Evolutionary conservation across 1,140 invertebrate species (phyloP).

Genomic region (Drosophila kepulauana): DNA sequence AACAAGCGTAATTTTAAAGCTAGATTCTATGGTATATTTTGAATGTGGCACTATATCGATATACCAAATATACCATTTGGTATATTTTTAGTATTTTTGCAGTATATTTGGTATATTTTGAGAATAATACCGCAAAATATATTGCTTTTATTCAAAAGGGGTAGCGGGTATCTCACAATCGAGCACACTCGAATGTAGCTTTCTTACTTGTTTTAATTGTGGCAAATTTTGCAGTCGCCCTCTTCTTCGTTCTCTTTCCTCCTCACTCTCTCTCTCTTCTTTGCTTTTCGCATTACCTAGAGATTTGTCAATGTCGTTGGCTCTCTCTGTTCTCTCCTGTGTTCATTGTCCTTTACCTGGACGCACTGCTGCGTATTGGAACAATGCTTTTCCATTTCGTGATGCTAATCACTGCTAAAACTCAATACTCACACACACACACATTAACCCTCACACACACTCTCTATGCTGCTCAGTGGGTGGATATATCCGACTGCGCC

Average conservation of each 20-base stretch:
- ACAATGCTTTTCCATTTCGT: slow-evolving; percentile 75
- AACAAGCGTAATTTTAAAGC: too few relatives aligned
- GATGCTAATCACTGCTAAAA: slow-evolving; percentile 82
- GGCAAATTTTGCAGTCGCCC: slow-evolving; percentile 31
- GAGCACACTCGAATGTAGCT: too few relatives aligned
- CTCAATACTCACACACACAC: slow-evolving; percentile 43
- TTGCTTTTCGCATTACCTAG: slow-evolving; percentile 59
- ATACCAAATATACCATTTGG: too few relatives aligned
- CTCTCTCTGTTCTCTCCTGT: background rate
- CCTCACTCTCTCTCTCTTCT: slow-evolving; percentile 5
- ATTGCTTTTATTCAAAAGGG: too few relatives aligned
- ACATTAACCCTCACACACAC: slow-evolving; percentile 59
- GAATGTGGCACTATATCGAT: too few relatives aligned
- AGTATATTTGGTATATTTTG: too few relatives aligned
- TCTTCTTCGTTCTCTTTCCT: background rate
- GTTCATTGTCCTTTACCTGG: slow-evolving; percentile 45
- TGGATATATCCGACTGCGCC: slow-evolving; percentile 72
- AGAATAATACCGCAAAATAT: too few relatives aligned
- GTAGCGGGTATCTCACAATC: too few relatives aligned
- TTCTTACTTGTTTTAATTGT: slow-evolving; percentile 51
- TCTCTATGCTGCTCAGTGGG: slow-evolving; percentile 49
- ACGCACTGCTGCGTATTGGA: slow-evolving; percentile 71
- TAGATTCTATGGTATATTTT: too few relatives aligned
- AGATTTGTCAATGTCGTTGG: slow-evolving; percentile 73
- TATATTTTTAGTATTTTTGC: too few relatives aligned